Percentiles rank a stretch among this genome's conserved stretches.
Evolutionary conservation across 2,888 invertebrate species (phyloP).

Genomic region (Thecophora atra): DNA sequence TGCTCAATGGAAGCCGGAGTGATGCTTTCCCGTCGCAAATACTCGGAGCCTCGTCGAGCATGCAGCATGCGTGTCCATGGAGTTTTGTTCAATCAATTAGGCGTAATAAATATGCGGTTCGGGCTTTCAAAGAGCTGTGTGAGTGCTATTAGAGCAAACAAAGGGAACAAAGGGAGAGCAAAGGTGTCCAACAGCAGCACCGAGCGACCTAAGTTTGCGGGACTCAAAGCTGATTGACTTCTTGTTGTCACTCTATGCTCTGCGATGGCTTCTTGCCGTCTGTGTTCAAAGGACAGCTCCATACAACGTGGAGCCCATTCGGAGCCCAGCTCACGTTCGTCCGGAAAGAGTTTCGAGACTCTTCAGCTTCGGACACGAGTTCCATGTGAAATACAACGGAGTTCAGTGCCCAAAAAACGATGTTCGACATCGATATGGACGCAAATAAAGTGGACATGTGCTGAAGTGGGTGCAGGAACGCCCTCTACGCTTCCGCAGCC

Average conservation of each 20-base stretch:
- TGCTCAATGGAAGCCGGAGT: neutral
- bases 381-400: neutral
- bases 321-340: neutral
- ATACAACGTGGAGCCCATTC: neutral
- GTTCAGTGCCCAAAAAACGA: slow-evolving; percentile 1
- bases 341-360: neutral
- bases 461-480: neutral
- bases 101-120: slow-evolving; percentile 25
- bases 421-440: slow-evolving; percentile 7
- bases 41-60: neutral
- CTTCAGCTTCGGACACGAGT: neutral
- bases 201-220: neutral
- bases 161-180: neutral
- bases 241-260: neutral
- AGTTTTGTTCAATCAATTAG: slow-evolving; percentile 35
- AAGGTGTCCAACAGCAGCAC: neutral
- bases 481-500: no score
- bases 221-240: slow-evolving; percentile 8
- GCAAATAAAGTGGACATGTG: slow-evolving; percentile 13
- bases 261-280: neutral
- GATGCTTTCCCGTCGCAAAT: neutral
- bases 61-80: slow-evolving; percentile 1
- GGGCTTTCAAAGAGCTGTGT: neutral
- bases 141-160: slow-evolving; percentile 25
- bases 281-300: neutral